Evolutionary conservation across 2,113 vertebrate genomes (phyloP).

Genomic region (Carassius auratus): DNA sequence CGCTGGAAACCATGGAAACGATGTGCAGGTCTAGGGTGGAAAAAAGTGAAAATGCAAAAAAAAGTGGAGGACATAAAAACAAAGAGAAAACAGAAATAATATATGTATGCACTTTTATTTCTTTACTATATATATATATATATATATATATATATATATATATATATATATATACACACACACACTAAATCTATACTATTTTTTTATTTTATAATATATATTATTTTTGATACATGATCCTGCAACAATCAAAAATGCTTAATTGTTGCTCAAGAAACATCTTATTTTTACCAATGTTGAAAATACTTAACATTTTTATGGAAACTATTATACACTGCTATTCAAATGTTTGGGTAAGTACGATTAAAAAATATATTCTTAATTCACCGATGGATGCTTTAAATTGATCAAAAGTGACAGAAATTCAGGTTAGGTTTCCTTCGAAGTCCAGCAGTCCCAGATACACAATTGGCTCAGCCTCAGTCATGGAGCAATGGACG

Average conservation of each 20-base stretch:
- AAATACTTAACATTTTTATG: background rate
- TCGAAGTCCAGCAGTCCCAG: too few species aligned
- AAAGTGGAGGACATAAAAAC: background rate
- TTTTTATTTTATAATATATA: too few species aligned
- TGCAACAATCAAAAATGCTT: too few species aligned
- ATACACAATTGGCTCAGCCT: too few species aligned
- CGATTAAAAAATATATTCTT: background rate
- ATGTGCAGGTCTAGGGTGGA: background rate
- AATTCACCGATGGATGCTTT: background rate
- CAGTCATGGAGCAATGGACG: too few species aligned
- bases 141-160: too few species aligned
- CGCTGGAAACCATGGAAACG: conserved; percentile 17
- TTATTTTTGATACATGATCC: too few species aligned
- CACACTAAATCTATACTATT: background rate
- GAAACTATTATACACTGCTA: background rate
- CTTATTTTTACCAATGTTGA: too few species aligned
- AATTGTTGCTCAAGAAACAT: too few species aligned
- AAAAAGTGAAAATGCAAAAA: background rate
- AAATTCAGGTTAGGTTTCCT: too few species aligned
- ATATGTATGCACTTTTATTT: background rate
- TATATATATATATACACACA: too few species aligned
- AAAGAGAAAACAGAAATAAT: background rate
- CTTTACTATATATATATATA: too few species aligned
- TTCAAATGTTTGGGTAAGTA: background rate
- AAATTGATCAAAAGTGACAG: background rate